Conservation (phyloP, 2,113 vertebrate genomes). For the Diphyllodes magnificus region DNA sequence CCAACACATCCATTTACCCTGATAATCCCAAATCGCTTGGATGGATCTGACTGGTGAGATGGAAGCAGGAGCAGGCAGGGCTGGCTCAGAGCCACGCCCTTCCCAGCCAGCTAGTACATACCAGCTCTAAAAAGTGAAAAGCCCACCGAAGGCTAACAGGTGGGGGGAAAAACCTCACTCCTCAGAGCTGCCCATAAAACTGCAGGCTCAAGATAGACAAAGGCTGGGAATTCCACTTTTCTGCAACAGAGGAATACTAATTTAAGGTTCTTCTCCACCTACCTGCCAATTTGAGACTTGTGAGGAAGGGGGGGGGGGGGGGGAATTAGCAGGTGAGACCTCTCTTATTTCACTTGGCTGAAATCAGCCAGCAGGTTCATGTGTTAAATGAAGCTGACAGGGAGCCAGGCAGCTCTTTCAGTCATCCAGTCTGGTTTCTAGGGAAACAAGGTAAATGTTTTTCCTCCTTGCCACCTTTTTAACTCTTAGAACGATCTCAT, state of each 20-base stretch:
- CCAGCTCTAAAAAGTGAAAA: neutral
- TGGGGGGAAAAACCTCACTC: neutral
- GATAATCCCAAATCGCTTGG: neutral
- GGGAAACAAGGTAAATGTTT: slow-evolving; percentile 62
- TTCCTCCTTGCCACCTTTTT: neutral
- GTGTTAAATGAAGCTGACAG: neutral
- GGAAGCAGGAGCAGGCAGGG: neutral
- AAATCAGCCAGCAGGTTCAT: neutral
- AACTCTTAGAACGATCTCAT: neutral
- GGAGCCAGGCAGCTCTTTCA: neutral
- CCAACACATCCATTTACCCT: neutral
- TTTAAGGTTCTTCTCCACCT: neutral
- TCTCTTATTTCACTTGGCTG: slow-evolving; percentile 8
- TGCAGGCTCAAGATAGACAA: neutral
- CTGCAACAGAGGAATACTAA: neutral
- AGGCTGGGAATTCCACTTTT: neutral
- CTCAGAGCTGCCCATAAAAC: neutral
- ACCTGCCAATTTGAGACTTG: neutral
- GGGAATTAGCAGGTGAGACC: neutral
- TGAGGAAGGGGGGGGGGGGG: too few species aligned
- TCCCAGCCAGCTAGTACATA: neutral
- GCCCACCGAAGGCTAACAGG: neutral
- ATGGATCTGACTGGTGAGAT: neutral
- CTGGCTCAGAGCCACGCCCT: neutral
- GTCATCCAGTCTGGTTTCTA: slow-evolving; percentile 41